Evolutionary conservation across 2,797 vertebrate species (phyloP).

Genomic region (Selene dorsalis): DNA sequence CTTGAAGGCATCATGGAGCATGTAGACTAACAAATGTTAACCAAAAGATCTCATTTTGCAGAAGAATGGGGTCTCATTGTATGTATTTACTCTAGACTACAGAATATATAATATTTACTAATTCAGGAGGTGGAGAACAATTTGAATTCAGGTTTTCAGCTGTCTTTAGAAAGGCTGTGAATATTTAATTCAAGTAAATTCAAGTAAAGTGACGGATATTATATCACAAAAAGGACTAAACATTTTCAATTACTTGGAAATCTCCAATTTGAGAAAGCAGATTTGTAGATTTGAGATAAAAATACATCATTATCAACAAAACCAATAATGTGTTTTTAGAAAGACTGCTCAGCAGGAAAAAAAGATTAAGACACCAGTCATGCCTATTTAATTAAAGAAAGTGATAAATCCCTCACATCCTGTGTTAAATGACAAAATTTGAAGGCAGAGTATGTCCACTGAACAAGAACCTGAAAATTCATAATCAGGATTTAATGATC

Average conservation of each 20-base stretch:
- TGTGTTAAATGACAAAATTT: constrained; percentile 49
- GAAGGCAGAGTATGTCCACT: constrained; percentile 40
- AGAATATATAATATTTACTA: constrained; percentile 2
- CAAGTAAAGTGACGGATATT: no score
- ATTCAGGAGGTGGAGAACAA: constrained; percentile 4
- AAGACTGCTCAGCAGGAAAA: constrained; percentile 46
- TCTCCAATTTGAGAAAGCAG: constrained; percentile 8
- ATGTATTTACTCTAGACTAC: neutral
- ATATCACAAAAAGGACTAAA: neutral
- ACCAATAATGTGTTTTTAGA: constrained; percentile 39
- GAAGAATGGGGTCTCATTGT: constrained; percentile 3
- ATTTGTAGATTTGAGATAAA: neutral
- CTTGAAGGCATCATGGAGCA: constrained; percentile 58
- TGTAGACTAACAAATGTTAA: constrained; percentile 50
- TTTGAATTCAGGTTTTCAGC: neutral
- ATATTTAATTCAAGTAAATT: no score
- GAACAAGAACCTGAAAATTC: constrained; percentile 23
- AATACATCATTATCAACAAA: neutral
- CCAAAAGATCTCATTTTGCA: constrained; percentile 22
- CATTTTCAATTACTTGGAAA: neutral
- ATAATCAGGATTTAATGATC: constrained; percentile 36
- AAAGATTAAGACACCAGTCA: constrained; percentile 48
- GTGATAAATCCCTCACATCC: constrained; percentile 43
- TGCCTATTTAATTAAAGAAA: constrained; percentile 54
- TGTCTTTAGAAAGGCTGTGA: neutral